Base-by-base conservation (phyloP, 2,113 vertebrate species). In the Cacatua alba region DNA sequence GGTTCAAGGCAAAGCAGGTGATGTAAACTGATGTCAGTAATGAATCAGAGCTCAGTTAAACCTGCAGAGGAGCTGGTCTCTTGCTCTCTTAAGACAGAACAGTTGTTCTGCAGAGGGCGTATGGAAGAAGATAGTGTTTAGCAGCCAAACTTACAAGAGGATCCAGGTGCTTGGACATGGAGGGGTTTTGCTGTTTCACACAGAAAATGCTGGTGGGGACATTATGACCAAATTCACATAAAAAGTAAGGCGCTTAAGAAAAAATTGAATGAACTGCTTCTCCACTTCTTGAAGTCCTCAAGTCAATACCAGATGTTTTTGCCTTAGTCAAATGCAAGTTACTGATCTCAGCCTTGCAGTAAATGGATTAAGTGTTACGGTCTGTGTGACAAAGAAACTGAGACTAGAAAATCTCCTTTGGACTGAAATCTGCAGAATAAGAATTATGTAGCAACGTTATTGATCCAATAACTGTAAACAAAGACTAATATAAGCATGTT, bases 401-500 rank as follows among this genome's bases (percentile, higher is more conserved):
- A 90, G 59, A 90, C 67, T 77, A 37, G 63, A 92, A 95, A 88
- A 94, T 93, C 92, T 96, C 49, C 79, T 88, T 90, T 90, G 71
- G 59, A 70, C 71, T 57, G 67, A 77, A 93, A 65, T 90, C 44
- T 82, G 44, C 68, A 90, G 75, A 95, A 77, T 82, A 53, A 94
- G 77, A 91, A 84, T 95, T 95, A 85, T 68, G 52, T 87, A 79
- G 62, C 62, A 55, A 76, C 77, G 52, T 64, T 82, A 89, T 82
- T 95, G 88, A 95, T 95, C 83, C 74, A 84, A 64, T 94, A 92
- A 95, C 46, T 37, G 51, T 43, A 95, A 83, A 88, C 33, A 95
- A 92, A 91, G 53, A 86, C 19, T 55, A 86, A 71, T 51, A 89
- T 10, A 57, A 84, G 24, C 43, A 68, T 37, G 51, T 17, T 75